Conservation (phyloP, 2,113 vertebrate species). For the Lanius ludovicianus region DNA sequence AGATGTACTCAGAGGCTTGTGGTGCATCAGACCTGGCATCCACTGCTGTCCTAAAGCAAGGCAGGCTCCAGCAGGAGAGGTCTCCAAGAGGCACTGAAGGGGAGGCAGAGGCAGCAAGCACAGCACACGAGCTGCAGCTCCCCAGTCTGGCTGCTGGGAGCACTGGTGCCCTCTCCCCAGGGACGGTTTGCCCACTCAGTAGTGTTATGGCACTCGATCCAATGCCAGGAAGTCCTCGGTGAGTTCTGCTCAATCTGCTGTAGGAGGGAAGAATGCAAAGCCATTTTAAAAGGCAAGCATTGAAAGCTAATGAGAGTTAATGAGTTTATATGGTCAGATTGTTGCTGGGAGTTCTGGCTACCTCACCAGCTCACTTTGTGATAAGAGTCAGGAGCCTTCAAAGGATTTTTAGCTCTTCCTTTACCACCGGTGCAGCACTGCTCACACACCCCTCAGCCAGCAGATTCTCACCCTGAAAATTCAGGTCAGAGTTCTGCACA, state of each 20-base stretch:
- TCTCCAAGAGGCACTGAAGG: slow-evolving; percentile 42
- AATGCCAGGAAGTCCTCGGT: neutral
- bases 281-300: neutral
- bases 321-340: neutral
- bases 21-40: slow-evolving; percentile 36
- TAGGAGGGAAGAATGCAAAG: neutral
- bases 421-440: neutral
- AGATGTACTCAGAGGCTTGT: slow-evolving; percentile 56
- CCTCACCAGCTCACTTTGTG: neutral
- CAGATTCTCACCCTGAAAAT: neutral
- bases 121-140: neutral
- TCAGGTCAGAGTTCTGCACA: neutral
- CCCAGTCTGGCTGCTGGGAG: neutral
- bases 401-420: neutral
- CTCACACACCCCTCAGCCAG: neutral
- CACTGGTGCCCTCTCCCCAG: neutral
- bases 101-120: slow-evolving; percentile 21
- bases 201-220: slow-evolving; percentile 70
- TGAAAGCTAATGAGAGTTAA: neutral
- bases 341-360: neutral
- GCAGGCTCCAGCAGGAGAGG: slow-evolving; percentile 19
- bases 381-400: neutral
- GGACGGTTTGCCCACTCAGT: slow-evolving; percentile 65
- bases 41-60: slow-evolving; percentile 44
- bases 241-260: slow-evolving; percentile 70